Evolutionary conservation across 2,888 invertebrate genomes (phyloP).

Genomic region (Melanostoma mellinum): DNA sequence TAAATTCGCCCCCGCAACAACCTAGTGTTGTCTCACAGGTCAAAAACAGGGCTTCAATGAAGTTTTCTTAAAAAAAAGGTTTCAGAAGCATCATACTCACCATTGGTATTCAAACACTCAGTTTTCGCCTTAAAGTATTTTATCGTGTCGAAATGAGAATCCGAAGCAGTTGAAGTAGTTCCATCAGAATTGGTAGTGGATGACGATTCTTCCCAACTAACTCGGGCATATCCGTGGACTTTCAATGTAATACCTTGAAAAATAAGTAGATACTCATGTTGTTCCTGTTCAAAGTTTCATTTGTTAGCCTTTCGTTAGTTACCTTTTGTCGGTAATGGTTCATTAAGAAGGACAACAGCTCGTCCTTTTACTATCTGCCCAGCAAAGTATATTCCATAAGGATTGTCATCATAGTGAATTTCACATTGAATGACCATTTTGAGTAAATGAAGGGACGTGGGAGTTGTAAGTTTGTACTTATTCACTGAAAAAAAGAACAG

Average conservation of each 20-base stretch:
- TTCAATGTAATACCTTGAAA: conserved; percentile 39
- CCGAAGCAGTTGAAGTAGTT: conserved; percentile 2
- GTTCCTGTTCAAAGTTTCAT: no score
- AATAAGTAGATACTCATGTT: no score
- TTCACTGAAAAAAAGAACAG: background rate
- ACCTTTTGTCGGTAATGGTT: conserved; percentile 4
- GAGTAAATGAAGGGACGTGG: background rate
- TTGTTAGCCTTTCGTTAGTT: background rate
- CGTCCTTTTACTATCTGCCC: conserved; percentile 15
- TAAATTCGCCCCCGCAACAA: no score
- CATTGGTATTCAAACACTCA: conserved; percentile 50
- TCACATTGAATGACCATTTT: conserved; percentile 22
- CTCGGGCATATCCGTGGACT: conserved; percentile 47
- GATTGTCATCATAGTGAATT: conserved; percentile 10
- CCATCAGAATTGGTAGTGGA: conserved; percentile 23
- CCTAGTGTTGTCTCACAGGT: no score
- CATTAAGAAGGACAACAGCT: conserved; percentile 8
- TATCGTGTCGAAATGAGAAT: background rate
- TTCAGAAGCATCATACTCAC: conserved; percentile 5
- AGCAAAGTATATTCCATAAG: conserved; percentile 18
- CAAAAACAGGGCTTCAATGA: no score
- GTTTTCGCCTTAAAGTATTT: conserved; percentile 47
- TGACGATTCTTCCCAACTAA: conserved; percentile 39
- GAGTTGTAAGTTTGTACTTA: background rate
- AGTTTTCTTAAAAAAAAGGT: no score